Conservation (phyloP, 2,888 invertebrate species). For the Parascotia fuliginaria region DNA sequence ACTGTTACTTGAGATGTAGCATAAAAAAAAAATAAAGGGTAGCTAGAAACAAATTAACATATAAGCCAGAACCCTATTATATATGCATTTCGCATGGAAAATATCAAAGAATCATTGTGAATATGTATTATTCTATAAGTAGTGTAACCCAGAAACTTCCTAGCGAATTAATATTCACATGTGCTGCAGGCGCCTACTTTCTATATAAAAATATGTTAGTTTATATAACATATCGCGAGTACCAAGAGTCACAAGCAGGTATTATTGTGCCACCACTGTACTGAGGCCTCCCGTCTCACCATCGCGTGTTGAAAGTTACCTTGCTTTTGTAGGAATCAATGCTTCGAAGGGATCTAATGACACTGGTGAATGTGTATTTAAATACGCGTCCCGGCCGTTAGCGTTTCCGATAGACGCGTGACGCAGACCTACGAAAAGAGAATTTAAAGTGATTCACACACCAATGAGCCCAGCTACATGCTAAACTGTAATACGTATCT, state of each 20-base stretch:
- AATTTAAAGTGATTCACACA: slow-evolving; percentile 69
- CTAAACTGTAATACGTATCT: slow-evolving; percentile 13
- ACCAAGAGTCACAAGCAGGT: slow-evolving; percentile 29
- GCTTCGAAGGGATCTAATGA: slow-evolving; percentile 30
- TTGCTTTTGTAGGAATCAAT: slow-evolving; percentile 25
- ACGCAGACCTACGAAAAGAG: slow-evolving; percentile 67
- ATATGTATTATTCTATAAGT: background rate
- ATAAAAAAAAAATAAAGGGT: no score
- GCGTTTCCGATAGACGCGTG: slow-evolving; percentile 81
- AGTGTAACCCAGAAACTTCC: slow-evolving; percentile 29
- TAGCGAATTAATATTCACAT: slow-evolving; percentile 34
- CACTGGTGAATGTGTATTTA: slow-evolving; percentile 54
- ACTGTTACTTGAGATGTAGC: no score
- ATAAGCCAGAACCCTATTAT: no score
- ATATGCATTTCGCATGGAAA: no score
- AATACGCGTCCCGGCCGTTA: slow-evolving; percentile 72
- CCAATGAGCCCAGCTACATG: background rate
- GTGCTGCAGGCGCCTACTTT: slow-evolving; percentile 29
- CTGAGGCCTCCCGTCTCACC: slow-evolving; percentile 39
- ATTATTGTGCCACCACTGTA: slow-evolving; percentile 32
- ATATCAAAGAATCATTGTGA: no score
- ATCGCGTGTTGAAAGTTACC: slow-evolving; percentile 14
- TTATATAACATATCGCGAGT: slow-evolving; percentile 35
- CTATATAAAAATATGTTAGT: slow-evolving; percentile 41
- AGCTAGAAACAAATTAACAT: no score